Conservation (phyloP, 2,888 invertebrate genomes). For the Drosophila maculinotata region DNA sequence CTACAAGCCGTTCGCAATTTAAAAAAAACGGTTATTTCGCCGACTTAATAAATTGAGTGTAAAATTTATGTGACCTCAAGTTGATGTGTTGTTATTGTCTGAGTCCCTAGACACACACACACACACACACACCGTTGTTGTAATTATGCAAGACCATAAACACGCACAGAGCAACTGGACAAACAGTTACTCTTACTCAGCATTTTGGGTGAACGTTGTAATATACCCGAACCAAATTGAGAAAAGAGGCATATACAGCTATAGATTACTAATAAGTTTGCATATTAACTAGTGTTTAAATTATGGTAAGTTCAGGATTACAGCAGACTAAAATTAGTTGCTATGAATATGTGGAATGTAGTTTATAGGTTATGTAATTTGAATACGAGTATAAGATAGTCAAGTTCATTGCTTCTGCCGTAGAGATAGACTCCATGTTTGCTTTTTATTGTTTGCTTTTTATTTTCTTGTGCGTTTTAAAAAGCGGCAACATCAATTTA, state of each 20-base stretch:
- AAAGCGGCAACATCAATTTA: constrained; percentile 71
- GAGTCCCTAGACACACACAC: not conserved
- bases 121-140: constrained; percentile 19
- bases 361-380: not conserved
- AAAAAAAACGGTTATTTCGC: not conserved
- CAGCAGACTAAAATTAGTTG: too few relatives aligned
- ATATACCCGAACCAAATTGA: not conserved
- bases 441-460: constrained; percentile 28
- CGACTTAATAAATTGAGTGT: constrained; percentile 3
- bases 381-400: constrained; percentile 17
- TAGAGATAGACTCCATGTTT: not conserved
- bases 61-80: constrained; percentile 6
- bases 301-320: too few relatives aligned
- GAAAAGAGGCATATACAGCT: not conserved
- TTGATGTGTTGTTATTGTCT: constrained; percentile 11
- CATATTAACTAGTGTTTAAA: too few relatives aligned
- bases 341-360: not conserved
- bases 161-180: not conserved
- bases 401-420: constrained; percentile 7
- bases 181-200: constrained; percentile 7
- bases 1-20: constrained; percentile 1
- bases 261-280: not conserved
- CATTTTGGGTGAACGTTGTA: not conserved
- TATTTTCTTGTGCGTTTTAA: constrained; percentile 48
- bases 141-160: constrained; percentile 27